phyloP scores from a whole-genome alignment of 2,888 invertebrate species.

The Dicyrtomina minuta region DNA sequence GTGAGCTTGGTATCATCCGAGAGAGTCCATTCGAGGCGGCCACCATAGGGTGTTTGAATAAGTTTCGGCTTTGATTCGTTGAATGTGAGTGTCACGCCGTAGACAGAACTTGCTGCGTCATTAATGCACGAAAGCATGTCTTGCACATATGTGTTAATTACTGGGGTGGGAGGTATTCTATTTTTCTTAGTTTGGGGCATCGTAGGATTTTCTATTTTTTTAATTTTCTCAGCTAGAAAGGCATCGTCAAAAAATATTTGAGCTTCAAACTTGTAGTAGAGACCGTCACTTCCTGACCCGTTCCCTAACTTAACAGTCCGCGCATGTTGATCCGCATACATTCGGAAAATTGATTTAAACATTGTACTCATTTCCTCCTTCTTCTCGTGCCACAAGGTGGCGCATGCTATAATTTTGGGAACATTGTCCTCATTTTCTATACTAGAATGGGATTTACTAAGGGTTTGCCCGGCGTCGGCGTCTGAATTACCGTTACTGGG shows the following conservation, averaged over 20 bases:
- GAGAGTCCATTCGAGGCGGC: slow-evolving; percentile 76
- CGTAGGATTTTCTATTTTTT: slow-evolving; percentile 34
- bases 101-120: slow-evolving; percentile 72
- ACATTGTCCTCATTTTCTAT: slow-evolving; percentile 84
- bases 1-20: slow-evolving; percentile 82
- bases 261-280: slow-evolving; percentile 83
- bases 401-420: slow-evolving; percentile 91
- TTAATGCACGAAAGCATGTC: slow-evolving; percentile 71
- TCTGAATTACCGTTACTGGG: background rate
- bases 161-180: too few relatives aligned
- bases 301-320: slow-evolving; percentile 77
- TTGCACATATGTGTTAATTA: slow-evolving; percentile 79
- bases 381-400: slow-evolving; percentile 99
- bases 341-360: slow-evolving; percentile 75
- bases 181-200: too few relatives aligned
- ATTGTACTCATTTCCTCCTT: slow-evolving; percentile 35
- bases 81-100: too few relatives aligned
- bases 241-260: slow-evolving; percentile 87
- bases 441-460: too few relatives aligned
- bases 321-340: slow-evolving; percentile 89
- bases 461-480: too few relatives aligned
- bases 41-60: slow-evolving; percentile 82
- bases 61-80: too few relatives aligned
- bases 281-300: too few relatives aligned
- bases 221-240: slow-evolving; percentile 66